Conservation (phyloP, 1,140 invertebrate species). For the Papilio aristodemus region DNA sequence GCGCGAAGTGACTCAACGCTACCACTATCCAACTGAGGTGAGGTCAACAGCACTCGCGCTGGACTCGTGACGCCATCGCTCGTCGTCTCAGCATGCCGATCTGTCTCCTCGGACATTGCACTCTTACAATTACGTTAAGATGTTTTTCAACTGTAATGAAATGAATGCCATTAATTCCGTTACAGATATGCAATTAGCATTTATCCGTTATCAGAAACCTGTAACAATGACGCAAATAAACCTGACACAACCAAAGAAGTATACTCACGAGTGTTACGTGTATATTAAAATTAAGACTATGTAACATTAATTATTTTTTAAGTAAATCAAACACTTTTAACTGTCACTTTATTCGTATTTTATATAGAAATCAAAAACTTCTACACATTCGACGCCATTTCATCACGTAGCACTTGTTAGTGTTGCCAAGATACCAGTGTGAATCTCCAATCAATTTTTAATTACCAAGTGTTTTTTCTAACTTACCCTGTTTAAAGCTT, state of each 20-base stretch:
- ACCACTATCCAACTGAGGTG: conserved; percentile 70
- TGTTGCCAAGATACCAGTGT: conserved; percentile 33
- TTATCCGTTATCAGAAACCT: conserved; percentile 65
- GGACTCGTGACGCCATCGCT: conserved; percentile 63
- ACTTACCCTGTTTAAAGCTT: neutral
- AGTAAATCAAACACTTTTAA: conserved; percentile 40
- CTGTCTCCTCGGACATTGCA: conserved; percentile 77
- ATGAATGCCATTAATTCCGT: conserved; percentile 57
- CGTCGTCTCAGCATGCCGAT: conserved; percentile 69
- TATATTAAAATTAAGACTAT: conserved; percentile 30
- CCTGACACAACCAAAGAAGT: conserved; percentile 38
- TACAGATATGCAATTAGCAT: conserved; percentile 52
- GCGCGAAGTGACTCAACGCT: conserved; percentile 71
- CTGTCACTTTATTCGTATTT: conserved; percentile 39
- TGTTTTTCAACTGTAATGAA: conserved; percentile 73
- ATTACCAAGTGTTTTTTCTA: too few species aligned
- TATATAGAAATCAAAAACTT: conserved; percentile 44
- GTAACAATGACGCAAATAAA: conserved; percentile 57
- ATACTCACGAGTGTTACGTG: conserved; percentile 59
- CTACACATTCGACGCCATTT: conserved; percentile 67
- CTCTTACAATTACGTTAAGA: conserved; percentile 67
- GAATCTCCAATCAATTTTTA: neutral
- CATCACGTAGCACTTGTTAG: conserved; percentile 58
- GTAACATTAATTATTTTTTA: conserved; percentile 39
- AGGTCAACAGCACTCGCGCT: conserved; percentile 74